Conservation (phyloP, 2,888 invertebrate species). For the Erynnis tages region DNA sequence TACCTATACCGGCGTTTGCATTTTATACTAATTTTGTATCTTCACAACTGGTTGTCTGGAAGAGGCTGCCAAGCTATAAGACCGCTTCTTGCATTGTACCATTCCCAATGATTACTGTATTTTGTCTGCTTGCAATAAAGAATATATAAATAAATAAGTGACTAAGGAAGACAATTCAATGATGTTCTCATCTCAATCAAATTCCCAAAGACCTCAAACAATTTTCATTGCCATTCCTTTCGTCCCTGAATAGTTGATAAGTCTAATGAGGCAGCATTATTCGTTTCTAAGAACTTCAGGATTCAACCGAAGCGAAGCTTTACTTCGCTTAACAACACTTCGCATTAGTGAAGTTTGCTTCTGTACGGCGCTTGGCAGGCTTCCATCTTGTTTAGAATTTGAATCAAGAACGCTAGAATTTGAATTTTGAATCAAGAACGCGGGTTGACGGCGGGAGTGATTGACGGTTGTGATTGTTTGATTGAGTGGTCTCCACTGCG, state of each 20-base stretch:
- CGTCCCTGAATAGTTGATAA: no score
- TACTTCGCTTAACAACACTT: slow-evolving; percentile 14
- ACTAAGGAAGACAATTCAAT: no score
- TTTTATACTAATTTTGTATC: no score
- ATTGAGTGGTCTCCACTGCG: slow-evolving; percentile 11
- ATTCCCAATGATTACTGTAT: no score
- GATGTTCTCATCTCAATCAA: no score
- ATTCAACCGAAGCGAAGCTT: slow-evolving; percentile 9
- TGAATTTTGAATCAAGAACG: slow-evolving; percentile 15
- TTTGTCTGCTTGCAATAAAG: no score
- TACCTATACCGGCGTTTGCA: no score
- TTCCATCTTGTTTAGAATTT: slow-evolving; percentile 23
- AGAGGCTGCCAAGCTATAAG: no score
- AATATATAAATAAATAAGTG: no score
- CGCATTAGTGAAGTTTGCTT: slow-evolving; percentile 17
- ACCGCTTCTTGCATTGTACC: no score
- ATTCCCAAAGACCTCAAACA: neutral
- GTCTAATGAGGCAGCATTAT: neutral
- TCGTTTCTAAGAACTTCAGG: slow-evolving; percentile 11
- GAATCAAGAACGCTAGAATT: slow-evolving; percentile 19
- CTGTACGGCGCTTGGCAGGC: slow-evolving; percentile 10
- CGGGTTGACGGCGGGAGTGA: neutral
- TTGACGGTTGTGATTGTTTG: slow-evolving; percentile 14
- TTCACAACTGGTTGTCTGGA: no score
- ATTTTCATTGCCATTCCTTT: no score